Evolutionary conservation across 2,113 vertebrate species (phyloP).

Genomic region (Mystacornis crossleyi): DNA sequence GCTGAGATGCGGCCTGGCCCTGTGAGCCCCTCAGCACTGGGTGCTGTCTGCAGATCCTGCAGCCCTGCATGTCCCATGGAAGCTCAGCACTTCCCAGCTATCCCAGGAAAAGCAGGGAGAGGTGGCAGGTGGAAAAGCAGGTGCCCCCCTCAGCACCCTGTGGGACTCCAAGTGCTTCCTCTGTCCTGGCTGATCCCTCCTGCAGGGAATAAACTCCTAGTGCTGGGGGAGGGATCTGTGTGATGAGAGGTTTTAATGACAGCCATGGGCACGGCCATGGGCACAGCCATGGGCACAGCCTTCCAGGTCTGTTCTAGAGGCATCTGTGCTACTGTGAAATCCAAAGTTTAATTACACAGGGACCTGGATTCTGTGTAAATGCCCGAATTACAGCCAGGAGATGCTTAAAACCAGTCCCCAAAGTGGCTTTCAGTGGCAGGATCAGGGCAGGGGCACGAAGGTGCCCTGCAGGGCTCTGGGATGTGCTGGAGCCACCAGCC

Average conservation of each 20-base stretch:
- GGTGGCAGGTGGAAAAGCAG: too few relatives aligned
- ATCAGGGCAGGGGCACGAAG: background rate
- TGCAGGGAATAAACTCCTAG: background rate
- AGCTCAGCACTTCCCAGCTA: background rate
- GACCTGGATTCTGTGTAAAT: background rate
- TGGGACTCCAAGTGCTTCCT: background rate
- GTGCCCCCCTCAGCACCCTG: background rate
- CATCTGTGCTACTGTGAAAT: background rate
- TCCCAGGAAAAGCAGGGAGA: background rate
- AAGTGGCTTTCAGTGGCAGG: background rate
- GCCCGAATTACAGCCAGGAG: background rate
- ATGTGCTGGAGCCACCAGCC: background rate
- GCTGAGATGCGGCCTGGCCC: background rate
- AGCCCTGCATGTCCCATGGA: background rate
- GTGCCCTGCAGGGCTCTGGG: background rate
- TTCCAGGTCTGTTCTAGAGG: background rate
- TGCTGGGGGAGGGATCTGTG: background rate
- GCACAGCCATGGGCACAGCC: background rate
- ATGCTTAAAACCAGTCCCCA: background rate
- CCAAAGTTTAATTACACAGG: accelerated
- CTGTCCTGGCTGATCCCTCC: background rate
- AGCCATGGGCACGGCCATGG: background rate
- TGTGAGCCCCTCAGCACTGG: background rate
- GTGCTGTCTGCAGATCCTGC: background rate
- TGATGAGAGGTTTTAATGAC: background rate